Base-by-base conservation (phyloP, 2,888 invertebrate genomes). In the Tipula unca region DNA sequence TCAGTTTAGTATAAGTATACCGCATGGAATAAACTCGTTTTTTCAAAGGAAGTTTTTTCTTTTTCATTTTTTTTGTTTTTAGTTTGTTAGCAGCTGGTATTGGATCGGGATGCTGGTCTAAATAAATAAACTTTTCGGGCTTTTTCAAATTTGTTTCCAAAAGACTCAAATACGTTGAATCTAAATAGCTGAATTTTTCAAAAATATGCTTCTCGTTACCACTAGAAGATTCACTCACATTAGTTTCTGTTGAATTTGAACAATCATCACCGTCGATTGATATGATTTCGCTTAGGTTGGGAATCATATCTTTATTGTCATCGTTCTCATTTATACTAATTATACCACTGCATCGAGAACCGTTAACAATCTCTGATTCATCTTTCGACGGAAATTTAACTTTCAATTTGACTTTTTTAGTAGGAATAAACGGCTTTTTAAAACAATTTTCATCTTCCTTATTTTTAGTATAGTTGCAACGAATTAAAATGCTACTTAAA, bases 131-230 rank as follows among this genome's bases (percentile, higher is more conserved):
- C 8, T 83, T 83, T 32, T 35, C 35, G 5, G n/a, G 2, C 1
- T 29, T n/a, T 83, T 83, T 83, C 6, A n/a, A n/a, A 32, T 1
- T 32, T n/a, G 35, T 17, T 17, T 83, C n/a, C 29, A 29, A 32
- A 32, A 32, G 17, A 32, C 1, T 83, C 17, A 17, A 32, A 25
- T 69, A 69, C 5, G 83, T 14, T 17, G 29, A 29, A 83, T 29
- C 83, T 83, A 83, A 32, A 83, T 83, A 83, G 17, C 32, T 35
- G 35, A 83, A 83, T 83, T 83, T 83, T 83, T 83, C 83, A 35
- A 83, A 83, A 32, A 35, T 83, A 83, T 83, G 35, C 1, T 69
- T 13, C 1, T 69, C 69, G 1, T 25, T 20, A 25, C 25, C 69
- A 69, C 25, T 69, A 69, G 69, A 69, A 8, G 69, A 25, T 25